These are phyloP conservation scores for Euphonia xanthogaster DNA, from an alignment of 2,797 vertebrate species.

Conservation along the genomic window DNA sequence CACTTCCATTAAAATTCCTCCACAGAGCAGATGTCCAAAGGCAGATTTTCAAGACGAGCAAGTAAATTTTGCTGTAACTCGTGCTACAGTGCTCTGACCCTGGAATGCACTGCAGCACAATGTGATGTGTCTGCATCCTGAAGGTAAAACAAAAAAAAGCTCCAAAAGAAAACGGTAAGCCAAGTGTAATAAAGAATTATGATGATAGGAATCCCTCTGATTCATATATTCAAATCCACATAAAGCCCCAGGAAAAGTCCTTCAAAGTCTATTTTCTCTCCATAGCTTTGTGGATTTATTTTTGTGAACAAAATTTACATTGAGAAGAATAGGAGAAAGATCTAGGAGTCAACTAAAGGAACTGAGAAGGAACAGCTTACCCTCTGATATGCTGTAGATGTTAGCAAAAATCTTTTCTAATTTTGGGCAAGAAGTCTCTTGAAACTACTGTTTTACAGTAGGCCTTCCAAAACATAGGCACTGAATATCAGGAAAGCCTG, in stretches of 20 bases:
- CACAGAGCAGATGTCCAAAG: background rate
- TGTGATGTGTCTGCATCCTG: background rate
- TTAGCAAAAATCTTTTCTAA: background rate
- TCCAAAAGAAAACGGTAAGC: background rate
- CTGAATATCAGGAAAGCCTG: background rate
- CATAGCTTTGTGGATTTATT: background rate
- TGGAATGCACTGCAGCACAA: background rate
- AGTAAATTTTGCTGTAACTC: background rate
- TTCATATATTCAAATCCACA: background rate
- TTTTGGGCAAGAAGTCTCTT: background rate
- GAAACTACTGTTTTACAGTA: background rate
- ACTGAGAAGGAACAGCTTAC: background rate
- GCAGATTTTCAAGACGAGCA: background rate
- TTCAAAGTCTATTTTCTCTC: background rate
- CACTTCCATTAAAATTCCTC: background rate
- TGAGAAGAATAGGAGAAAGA: background rate
- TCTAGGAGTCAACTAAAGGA: background rate
- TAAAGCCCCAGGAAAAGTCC: background rate
- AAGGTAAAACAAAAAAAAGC: background rate
- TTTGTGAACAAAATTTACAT: constrained; percentile 1
- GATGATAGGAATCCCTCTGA: background rate
- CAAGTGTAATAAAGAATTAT: background rate
- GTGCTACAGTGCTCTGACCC: background rate
- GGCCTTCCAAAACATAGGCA: background rate
- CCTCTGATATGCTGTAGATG: background rate